Evolutionary conservation across 2,888 invertebrate genomes (phyloP).

Genomic region (Tenthredo scrophulariae): DNA sequence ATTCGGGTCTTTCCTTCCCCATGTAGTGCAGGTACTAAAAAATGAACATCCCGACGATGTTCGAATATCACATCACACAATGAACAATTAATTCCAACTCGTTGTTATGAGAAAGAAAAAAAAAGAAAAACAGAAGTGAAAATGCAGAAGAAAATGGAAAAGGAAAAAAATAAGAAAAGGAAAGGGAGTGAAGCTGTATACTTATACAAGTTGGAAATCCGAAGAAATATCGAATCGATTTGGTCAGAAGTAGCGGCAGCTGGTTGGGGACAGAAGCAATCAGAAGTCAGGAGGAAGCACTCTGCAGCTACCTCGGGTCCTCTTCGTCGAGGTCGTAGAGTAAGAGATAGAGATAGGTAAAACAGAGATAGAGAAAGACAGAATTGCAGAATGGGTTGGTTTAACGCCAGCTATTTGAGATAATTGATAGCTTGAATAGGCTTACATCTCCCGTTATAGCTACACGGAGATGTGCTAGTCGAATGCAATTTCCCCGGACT

Average conservation of each 20-base stretch:
- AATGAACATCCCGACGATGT: neutral
- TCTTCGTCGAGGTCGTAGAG: conserved; percentile 23
- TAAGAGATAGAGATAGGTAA: conserved; percentile 51
- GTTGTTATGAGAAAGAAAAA: neutral
- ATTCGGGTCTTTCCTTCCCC: neutral
- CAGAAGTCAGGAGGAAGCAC: conserved; percentile 67
- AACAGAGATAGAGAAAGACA: conserved; percentile 29
- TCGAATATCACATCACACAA: neutral
- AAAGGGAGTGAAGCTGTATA: neutral
- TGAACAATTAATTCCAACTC: neutral
- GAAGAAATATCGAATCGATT: conserved; percentile 69
- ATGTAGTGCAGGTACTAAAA: neutral
- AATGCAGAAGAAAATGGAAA: neutral
- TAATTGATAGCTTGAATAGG: conserved; percentile 71
- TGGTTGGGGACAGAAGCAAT: conserved; percentile 72
- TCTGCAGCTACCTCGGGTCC: conserved; percentile 6
- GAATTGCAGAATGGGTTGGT: conserved; percentile 68
- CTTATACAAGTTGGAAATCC: conserved; percentile 12
- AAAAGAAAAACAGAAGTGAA: neutral
- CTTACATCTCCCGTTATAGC: conserved; percentile 61
- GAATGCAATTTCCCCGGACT: conserved; percentile 49
- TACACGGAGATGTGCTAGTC: conserved; percentile 41
- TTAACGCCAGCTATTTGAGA: conserved; percentile 73
- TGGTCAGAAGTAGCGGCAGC: conserved; percentile 66
- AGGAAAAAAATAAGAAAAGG: neutral